Evolutionary conservation across 1,140 invertebrate genomes (phyloP), one percentile per base, ranked within the genome.

Genomic region (Acyrthosiphon pisum): DNA sequence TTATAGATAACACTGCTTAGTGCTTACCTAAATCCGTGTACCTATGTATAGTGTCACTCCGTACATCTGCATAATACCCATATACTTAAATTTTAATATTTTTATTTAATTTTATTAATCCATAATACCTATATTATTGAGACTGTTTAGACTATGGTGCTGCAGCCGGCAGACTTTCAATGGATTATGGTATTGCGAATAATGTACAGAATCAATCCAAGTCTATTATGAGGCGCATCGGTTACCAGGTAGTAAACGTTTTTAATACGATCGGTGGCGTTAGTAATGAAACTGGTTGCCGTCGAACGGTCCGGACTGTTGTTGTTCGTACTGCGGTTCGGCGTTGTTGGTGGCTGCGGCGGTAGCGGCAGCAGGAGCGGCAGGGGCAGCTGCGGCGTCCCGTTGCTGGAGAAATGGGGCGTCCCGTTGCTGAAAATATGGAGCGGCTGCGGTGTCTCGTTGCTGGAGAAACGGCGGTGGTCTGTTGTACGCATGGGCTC

Each of bases 401-500:
- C 91, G 81, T 86, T 93, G 91, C 35, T 93, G 91, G 37, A n/a
- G 53, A 68, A 90, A 90, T 35, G 89, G 11, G 11, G 60, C 30
- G 14, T 68, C 60, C 11, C 89, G 91, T 92, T 92, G 91, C 9
- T 92, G 91, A 35, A 90, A 23, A 44, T 30, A 90, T 41, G 89
- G 60, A 8, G 46, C 20, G 35, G 23, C 50, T 76, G 86, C 14
- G 68, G 30, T 35, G 76, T 81, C 76, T 1, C 87, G 90, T n/a
- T 68, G 60, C 35, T 81, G 76, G n/a, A 30, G 26, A 8, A 53
- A 48, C 46, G n/a, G 18, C 6, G 91, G 4, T 2, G 48, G 91
- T 56, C 91, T 35, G 37, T 86, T 86, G 76, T 93, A 93, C 23
- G 91, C 46, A 48, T 86, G 91, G 30, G 91, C 76, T 30, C 91